These are phyloP conservation scores for Suncus etruscus DNA, from an alignment of 2,113 vertebrate genomes.

Conservation along the genomic window DNA sequence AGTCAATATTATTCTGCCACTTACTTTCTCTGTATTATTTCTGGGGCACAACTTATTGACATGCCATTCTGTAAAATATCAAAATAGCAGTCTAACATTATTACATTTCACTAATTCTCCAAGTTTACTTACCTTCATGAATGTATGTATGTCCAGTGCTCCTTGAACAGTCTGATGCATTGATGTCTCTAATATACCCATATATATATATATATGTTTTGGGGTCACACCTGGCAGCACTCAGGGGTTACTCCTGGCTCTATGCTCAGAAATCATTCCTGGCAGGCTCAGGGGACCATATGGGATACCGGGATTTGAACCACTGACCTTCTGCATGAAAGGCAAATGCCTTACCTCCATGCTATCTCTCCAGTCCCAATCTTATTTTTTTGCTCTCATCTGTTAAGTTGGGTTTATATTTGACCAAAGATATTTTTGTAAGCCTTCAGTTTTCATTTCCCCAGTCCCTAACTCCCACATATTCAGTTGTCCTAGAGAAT, in stretches of 20 bases:
- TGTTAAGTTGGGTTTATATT: neutral
- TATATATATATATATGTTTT: no score
- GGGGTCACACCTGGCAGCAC: no score
- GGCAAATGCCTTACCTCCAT: no score
- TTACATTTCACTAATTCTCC: neutral
- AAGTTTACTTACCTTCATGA: neutral
- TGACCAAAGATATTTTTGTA: neutral
- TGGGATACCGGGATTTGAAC: no score
- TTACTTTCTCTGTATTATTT: neutral
- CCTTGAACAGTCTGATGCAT: neutral
- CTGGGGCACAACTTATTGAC: neutral
- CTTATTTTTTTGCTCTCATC: neutral
- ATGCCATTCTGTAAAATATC: neutral
- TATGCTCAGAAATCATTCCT: no score
- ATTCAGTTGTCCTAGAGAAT: neutral
- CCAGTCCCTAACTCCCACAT: neutral
- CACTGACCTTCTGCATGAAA: no score
- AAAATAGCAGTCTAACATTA: slow-evolving; percentile 1
- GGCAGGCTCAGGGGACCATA: no score
- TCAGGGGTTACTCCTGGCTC: no score
- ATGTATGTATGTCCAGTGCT: neutral
- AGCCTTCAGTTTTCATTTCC: neutral
- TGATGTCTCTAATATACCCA: neutral
- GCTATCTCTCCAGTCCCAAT: no score
- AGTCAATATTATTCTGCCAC: neutral